These are phyloP conservation scores for Sanderia malayensis DNA, from an alignment of 30 jellyfish, hydroid and myxozoan genomes.

Conservation along the genomic window DNA sequence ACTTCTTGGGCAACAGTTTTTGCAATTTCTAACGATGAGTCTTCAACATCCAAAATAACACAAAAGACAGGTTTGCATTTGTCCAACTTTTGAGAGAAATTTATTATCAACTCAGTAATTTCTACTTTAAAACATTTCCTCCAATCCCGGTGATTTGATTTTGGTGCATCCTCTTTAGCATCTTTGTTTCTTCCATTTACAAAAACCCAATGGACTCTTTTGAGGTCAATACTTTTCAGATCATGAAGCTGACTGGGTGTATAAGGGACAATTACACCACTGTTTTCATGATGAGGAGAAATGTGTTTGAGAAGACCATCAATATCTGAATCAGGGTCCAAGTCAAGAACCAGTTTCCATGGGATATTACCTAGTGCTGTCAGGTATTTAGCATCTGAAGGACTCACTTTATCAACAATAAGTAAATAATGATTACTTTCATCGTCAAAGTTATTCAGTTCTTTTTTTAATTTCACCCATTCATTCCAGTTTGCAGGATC, in stretches of 20 bases:
- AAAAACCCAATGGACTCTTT: constrained; percentile 48
- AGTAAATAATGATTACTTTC: constrained; percentile 24
- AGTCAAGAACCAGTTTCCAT: constrained; percentile 40
- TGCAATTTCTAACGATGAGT: constrained; percentile 27
- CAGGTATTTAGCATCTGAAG: not conserved
- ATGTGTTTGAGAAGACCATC: constrained; percentile 29
- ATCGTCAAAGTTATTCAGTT: constrained; percentile 30
- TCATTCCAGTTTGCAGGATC: constrained; percentile 36
- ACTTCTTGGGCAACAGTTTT: constrained; percentile 16
- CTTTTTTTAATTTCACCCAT: constrained; percentile 19
- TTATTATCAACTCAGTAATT: constrained; percentile 8
- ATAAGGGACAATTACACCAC: constrained; percentile 23
- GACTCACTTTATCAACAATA: constrained; percentile 9
- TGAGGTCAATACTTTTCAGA: not conserved
- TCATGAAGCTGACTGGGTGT: constrained; percentile 23
- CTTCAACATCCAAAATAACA: constrained; percentile 15
- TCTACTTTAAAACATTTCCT: constrained; percentile 5
- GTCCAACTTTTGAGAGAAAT: constrained; percentile 30
- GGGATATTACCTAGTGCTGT: constrained; percentile 16
- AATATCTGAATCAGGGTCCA: constrained; percentile 46
- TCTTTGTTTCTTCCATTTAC: constrained; percentile 46
- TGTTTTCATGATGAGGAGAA: constrained; percentile 14
- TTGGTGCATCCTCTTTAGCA: constrained; percentile 8
- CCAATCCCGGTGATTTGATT: constrained; percentile 11
- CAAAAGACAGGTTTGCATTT: constrained; percentile 38